Base-by-base conservation (phyloP, 2,888 invertebrate species). In the Heliconius ismenius region DNA sequence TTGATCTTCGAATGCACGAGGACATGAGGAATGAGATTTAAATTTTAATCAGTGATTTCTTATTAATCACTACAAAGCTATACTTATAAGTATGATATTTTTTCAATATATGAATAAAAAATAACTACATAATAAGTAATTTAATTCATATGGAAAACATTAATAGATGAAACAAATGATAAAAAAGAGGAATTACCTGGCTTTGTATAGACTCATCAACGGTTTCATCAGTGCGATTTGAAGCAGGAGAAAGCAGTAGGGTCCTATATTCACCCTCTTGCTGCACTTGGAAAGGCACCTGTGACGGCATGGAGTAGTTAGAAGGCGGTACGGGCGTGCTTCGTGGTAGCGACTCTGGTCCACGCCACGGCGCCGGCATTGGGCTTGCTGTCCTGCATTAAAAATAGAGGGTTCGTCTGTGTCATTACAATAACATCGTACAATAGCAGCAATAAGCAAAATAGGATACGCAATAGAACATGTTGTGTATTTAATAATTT, bases 281-380 rank as follows among this genome's bases (percentile, higher is more conserved):
- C 78, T 90, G 93, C 7, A 84, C 95, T 81, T 91, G 91, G 67
- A 77, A 79, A 10, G 76, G 78, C 10, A 65, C 65, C 62, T 77
- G 75, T 63, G 84, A 43, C 73, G 90, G 93, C 6, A 83, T 94
- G 4, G 73, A 39, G 39, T 62, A 39, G 21, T 43, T 60, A 18
- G 73, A 73, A 60, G 83, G 84, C 15, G 95, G 95, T 81, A 95
- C 86, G 0, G 93, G 92, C 0, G 93, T 92, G 81, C 85, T 84
- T 79, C 93, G 89, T 2, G 95, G 95, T 36, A 95, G 93, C 0
- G 93, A 95, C 85, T 95, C 95, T 43, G 95, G 94, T 62, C 95
- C 91, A 69, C 90, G 95, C 94, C 90, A 95, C 26, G 86, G 84
- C 6, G 88, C 82, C 69, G 95, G 91, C 80, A 94, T 89, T 13